These are phyloP conservation scores for Empidonax traillii DNA, from an alignment of 2,113 vertebrate species.

Conservation along the genomic window DNA sequence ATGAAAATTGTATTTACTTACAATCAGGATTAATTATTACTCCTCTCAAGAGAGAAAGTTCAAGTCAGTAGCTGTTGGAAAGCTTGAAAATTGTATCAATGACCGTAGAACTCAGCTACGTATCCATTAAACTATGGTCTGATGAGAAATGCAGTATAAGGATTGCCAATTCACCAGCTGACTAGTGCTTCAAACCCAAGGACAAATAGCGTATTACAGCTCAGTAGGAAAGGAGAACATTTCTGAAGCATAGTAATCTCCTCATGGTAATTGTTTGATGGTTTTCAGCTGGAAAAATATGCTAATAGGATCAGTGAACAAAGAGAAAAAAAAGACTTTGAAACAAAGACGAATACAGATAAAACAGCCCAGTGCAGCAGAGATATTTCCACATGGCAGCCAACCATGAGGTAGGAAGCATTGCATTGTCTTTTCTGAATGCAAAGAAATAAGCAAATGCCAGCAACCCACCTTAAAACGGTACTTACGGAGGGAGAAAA, in stretches of 20 bases:
- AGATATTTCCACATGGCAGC: background rate
- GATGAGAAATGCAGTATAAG: background rate
- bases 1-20: background rate
- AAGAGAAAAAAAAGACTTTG: background rate
- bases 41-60: background rate
- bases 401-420: background rate
- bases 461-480: background rate
- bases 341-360: background rate
- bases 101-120: background rate
- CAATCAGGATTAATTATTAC: background rate
- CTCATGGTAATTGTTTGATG: background rate
- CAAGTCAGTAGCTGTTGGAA: background rate
- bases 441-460: background rate
- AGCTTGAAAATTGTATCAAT: background rate
- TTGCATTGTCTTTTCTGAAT: background rate
- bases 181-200: background rate
- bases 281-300: conserved; percentile 29
- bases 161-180: background rate
- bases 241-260: background rate
- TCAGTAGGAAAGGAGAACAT: background rate
- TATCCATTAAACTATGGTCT: background rate
- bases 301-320: conserved; percentile 26
- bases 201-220: background rate
- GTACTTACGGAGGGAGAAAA: background rate
- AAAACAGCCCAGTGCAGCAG: background rate